Percentiles rank a stretch among this genome's conserved stretches.
Conservation (phyloP, 2,888 invertebrate species). For the Clostera curtula region DNA sequence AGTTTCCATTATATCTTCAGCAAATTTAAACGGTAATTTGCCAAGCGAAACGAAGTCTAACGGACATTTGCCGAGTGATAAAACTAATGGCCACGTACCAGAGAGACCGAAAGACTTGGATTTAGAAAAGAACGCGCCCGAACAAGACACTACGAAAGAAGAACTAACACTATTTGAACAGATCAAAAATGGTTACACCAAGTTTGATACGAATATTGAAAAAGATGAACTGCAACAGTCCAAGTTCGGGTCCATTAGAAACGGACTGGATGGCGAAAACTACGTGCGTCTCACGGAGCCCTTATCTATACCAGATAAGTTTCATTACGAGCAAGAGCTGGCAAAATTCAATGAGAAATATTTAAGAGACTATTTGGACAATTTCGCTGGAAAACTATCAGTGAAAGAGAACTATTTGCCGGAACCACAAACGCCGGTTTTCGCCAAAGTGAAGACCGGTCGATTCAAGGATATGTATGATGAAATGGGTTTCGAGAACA, state of each 20-base stretch:
- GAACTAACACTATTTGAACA: conserved; percentile 38
- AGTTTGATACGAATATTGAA: conserved; percentile 38
- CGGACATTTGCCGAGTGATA: conserved; percentile 13
- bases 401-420: conserved; percentile 63
- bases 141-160: conserved; percentile 32
- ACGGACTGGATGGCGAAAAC: conserved; percentile 53
- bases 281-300: conserved; percentile 60
- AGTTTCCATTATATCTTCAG: conserved; percentile 40
- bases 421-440: conserved; percentile 64
- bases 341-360: conserved; percentile 65
- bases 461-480: conserved; percentile 52
- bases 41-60: conserved; percentile 22
- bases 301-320: conserved; percentile 43
- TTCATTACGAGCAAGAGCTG: conserved; percentile 62
- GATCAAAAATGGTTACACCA: conserved; percentile 39
- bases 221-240: conserved; percentile 52
- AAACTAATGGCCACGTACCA: conserved; percentile 30
- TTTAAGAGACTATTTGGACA: conserved; percentile 56
- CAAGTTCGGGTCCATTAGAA: conserved; percentile 64
- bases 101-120: conserved; percentile 58
- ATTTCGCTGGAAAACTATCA: conserved; percentile 45
- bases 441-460: conserved; percentile 61
- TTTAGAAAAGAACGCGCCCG: conserved; percentile 37
- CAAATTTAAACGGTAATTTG: conserved; percentile 30
- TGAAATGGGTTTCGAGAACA: conserved; percentile 49